Evolutionary conservation across 2,113 vertebrate species (phyloP).

Genomic region (Athene cunicularia): DNA sequence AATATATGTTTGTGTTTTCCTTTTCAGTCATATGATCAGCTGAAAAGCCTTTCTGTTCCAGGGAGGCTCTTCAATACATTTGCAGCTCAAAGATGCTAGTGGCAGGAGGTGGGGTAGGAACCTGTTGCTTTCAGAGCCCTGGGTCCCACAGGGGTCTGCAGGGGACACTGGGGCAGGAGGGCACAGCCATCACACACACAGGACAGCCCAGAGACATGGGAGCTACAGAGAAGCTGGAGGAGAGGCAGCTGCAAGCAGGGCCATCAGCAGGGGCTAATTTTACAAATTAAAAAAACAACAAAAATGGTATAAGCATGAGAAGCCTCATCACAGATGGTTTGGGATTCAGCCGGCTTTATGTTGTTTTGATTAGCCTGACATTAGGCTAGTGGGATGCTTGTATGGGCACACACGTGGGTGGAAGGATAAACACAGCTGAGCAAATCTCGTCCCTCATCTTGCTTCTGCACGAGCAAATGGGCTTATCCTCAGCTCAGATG

Average conservation of each 20-base stretch:
- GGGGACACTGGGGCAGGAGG: rapidly evolving
- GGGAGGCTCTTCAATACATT: not conserved
- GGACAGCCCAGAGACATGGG: rapidly evolving
- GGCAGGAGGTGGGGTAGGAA: not conserved
- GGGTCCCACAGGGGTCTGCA: rapidly evolving
- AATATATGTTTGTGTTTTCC: not conserved
- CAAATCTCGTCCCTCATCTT: conserved; percentile 9
- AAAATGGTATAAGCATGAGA: not conserved
- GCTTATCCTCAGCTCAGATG: not conserved
- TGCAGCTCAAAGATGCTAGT: not conserved
- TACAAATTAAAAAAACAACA: not conserved
- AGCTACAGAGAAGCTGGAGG: not conserved
- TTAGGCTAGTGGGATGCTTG: not conserved
- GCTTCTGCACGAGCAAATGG: not conserved
- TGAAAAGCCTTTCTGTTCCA: not conserved
- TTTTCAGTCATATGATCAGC: not conserved
- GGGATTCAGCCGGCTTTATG: not conserved
- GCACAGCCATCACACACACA: rapidly evolving
- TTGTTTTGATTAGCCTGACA: conserved; percentile 6
- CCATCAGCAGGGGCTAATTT: not conserved
- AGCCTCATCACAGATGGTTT: not conserved
- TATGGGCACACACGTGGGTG: not conserved
- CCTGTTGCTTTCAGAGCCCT: not conserved
- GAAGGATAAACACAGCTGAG: conserved; percentile 61
- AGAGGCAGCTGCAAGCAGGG: not conserved